Conservation (phyloP, 2,888 invertebrate species). For the Volucella inanis region DNA sequence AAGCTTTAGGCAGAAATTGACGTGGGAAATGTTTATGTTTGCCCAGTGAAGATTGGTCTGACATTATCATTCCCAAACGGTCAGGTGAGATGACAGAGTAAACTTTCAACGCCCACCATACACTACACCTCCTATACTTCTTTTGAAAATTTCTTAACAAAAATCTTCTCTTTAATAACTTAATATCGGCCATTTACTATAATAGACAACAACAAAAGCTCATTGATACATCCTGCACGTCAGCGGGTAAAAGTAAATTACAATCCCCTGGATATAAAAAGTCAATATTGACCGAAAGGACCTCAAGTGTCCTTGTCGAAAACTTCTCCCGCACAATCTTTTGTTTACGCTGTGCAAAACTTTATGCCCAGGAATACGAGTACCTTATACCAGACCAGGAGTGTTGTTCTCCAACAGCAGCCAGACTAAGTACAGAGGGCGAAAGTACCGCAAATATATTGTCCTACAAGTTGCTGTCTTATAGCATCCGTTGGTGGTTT, state of each 20-base stretch:
- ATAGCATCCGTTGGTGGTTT: constrained; percentile 42
- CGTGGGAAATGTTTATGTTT: constrained; percentile 58
- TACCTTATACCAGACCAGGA: neutral
- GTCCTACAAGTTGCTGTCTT: constrained; percentile 62
- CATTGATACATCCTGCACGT: constrained; percentile 32
- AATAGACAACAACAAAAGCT: constrained; percentile 1
- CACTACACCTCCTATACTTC: no score
- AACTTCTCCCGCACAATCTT: constrained; percentile 44
- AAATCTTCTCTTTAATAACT: constrained; percentile 18
- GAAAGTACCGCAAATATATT: constrained; percentile 25
- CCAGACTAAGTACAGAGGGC: constrained; percentile 15
- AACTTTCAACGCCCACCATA: constrained; percentile 6
- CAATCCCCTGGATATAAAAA: constrained; percentile 30
- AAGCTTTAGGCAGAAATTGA: constrained; percentile 42
- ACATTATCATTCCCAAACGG: constrained; percentile 42
- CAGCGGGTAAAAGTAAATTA: constrained; percentile 46
- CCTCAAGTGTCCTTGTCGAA: constrained; percentile 50
- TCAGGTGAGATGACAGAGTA: constrained; percentile 32
- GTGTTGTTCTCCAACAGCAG: constrained; percentile 13
- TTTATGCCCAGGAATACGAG: constrained; percentile 14
- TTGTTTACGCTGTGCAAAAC: constrained; percentile 43
- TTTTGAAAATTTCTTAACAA: no score
- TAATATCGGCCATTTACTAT: neutral
- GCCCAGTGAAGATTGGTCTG: constrained; percentile 25
- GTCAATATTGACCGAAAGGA: constrained; percentile 58